Conservation (phyloP, 2,797 vertebrate genomes). For the Cryptoblepharus egeriae region DNA sequence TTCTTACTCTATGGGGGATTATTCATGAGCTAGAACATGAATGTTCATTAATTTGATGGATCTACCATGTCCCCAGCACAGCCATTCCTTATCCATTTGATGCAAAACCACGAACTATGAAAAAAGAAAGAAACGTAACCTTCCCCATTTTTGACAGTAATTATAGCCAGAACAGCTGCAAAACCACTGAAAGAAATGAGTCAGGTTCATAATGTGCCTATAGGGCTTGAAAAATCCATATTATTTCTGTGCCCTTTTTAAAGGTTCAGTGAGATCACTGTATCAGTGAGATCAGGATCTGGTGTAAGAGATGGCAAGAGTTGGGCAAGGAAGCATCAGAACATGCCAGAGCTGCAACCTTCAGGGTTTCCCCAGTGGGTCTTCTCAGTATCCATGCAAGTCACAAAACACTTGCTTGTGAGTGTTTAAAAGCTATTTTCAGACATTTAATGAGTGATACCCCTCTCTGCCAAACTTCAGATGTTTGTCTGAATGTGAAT, state of each 20-base stretch:
- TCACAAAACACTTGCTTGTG: not conserved
- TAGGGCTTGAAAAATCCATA: conserved; percentile 13
- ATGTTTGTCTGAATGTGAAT: too few relatives aligned
- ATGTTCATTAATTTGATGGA: conserved; percentile 20
- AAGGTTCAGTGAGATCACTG: not conserved
- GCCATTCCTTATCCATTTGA: conserved; percentile 3
- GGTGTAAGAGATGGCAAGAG: too few relatives aligned
- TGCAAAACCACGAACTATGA: conserved; percentile 22
- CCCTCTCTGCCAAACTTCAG: too few relatives aligned
- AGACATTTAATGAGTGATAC: not conserved
- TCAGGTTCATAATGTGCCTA: conserved; percentile 36
- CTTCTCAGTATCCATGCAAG: not conserved
- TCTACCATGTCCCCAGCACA: conserved; percentile 3
- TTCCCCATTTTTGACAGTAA: conserved; percentile 28
- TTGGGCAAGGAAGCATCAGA: not conserved
- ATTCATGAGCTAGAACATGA: not conserved
- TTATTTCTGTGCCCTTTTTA: conserved; percentile 14
- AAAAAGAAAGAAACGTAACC: conserved; percentile 29
- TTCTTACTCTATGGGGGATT: conserved; percentile 8
- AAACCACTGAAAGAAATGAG: conserved; percentile 38
- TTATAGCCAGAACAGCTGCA: conserved; percentile 38
- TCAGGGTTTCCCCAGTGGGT: not conserved
- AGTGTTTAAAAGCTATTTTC: not conserved
- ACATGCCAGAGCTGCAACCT: not conserved
- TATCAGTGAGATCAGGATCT: not conserved